Evolutionary conservation across 2,888 invertebrate genomes (phyloP), one percentile per base, ranked within the genome.

Genomic region (Tenthredo notha): DNA sequence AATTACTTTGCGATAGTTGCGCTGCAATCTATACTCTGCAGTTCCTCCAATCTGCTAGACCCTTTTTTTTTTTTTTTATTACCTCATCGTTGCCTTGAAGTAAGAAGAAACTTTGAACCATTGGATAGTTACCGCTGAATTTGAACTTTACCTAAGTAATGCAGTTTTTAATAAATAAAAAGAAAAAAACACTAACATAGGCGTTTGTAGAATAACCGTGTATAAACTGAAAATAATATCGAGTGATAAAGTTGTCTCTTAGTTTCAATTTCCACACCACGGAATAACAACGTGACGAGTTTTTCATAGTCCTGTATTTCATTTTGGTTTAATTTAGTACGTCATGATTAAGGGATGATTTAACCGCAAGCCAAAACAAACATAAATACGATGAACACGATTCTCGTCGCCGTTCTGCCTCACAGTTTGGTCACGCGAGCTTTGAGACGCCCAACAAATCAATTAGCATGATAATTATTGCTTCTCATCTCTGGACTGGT

Each of bases 381-480:
- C 9, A 4, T 0, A 18, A n/a, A 40, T 50, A 10, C 25, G 10
- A 50, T 0, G 25, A 5, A 77, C 50, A 77, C 29, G 33, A 29
- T 33, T 50, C 15, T 50, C 47, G 6, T n/a, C 50, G 25, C 74
- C 74, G n/a, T 43, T 74, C 54, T 29, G 33, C 50, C 29, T 2
- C 25, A 50, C 6, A 77, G 6, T 18, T 29, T 18, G 61, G 47
- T 83, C 83, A 83, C 83, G 83, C 83, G 50, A 65, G 67, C 61
- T 65, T 65, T 10, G 18, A 15, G 33, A 54, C 61, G 7, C 50
- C 43, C 67, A 83, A 83, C 83, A 83, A 83, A 83, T 83, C 83
- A 83, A 83, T 83, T 83, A 83, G 47, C 83, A 21, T 83, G 65
- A 70, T 83, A 83, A 83, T 83, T 83, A 83, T 70, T 29, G 50